Evolutionary conservation across 2,113 vertebrate genomes (phyloP).

Genomic region (Festucalex cinctus): DNA sequence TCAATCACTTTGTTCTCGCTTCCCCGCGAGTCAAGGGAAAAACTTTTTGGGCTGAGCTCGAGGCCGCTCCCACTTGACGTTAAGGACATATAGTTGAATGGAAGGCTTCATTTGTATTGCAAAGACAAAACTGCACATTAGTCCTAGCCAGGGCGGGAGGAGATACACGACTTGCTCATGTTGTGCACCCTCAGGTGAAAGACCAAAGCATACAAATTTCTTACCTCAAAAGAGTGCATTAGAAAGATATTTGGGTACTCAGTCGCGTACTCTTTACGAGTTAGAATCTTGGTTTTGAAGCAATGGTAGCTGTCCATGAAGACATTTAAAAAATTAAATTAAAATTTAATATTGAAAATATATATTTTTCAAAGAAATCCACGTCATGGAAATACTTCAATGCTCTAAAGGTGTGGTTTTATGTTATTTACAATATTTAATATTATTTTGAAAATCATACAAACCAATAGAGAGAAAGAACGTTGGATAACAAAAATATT

Average conservation of each 20-base stretch:
- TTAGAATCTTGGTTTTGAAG: not conserved
- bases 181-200: not conserved
- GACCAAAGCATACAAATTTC: not conserved
- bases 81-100: not conserved
- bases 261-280: not conserved
- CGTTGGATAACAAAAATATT: too few relatives aligned
- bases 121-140: not conserved
- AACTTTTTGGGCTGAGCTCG: constrained; percentile 16
- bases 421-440: too few relatives aligned
- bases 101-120: not conserved
- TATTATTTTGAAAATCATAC: too few relatives aligned
- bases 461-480: too few relatives aligned
- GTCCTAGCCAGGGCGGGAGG: not conserved
- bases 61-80: not conserved
- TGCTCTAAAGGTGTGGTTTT: too few relatives aligned
- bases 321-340: not conserved
- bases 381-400: too few relatives aligned
- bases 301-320: not conserved
- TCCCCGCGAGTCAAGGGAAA: constrained; percentile 21
- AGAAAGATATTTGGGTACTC: not conserved
- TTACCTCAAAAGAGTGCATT: not conserved
- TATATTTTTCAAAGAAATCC: not conserved
- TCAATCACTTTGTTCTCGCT: constrained; percentile 40
- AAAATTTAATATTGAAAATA: not conserved
- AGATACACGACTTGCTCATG: not conserved